phyloP scores from a whole-genome alignment of 2,888 invertebrate genomes.

The Zaprionus obscuricornis region DNA sequence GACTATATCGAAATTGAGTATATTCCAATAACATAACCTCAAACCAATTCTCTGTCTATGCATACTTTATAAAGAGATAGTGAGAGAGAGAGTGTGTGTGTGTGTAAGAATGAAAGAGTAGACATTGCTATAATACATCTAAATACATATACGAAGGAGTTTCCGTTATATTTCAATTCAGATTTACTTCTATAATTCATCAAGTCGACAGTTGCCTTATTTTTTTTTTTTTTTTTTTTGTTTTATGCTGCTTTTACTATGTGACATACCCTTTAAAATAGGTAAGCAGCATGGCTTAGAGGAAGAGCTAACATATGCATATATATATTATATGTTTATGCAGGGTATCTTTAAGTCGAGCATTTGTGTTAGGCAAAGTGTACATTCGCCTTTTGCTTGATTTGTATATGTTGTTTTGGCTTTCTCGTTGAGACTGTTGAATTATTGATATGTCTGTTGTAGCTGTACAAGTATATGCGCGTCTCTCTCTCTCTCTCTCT shows the following conservation, averaged over 20 bases:
- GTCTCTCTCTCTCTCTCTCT: too few species aligned
- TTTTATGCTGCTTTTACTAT: conserved; percentile 4
- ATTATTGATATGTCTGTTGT: conserved; percentile 66
- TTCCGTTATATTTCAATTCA: conserved; percentile 69
- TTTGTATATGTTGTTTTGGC: conserved; percentile 52
- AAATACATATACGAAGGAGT: conserved; percentile 20
- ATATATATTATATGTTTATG: too few species aligned
- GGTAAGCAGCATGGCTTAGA: too few species aligned
- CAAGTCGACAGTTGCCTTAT: conserved; percentile 46
- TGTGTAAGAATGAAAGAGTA: conserved; percentile 10
- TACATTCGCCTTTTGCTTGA: conserved; percentile 13
- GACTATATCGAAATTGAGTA: too few species aligned
- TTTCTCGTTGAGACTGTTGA: conserved; percentile 58
- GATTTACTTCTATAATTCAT: conserved; percentile 73
- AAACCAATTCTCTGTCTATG: conserved; percentile 17
- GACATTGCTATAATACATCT: conserved; percentile 15
- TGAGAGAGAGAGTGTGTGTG: conserved; percentile 3
- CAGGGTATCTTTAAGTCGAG: conserved; percentile 1
- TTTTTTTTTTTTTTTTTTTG: conserved; percentile 25
- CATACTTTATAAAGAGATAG: conserved; percentile 8
- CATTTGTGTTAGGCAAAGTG: too few species aligned
- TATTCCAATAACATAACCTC: too few species aligned
- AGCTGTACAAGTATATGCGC: conserved; percentile 16
- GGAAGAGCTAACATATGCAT: too few species aligned
- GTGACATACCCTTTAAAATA: conserved; percentile 13